These are phyloP conservation scores for Argyrosomus regius DNA, from an alignment of 2,797 vertebrate species.

Conservation along the genomic window DNA sequence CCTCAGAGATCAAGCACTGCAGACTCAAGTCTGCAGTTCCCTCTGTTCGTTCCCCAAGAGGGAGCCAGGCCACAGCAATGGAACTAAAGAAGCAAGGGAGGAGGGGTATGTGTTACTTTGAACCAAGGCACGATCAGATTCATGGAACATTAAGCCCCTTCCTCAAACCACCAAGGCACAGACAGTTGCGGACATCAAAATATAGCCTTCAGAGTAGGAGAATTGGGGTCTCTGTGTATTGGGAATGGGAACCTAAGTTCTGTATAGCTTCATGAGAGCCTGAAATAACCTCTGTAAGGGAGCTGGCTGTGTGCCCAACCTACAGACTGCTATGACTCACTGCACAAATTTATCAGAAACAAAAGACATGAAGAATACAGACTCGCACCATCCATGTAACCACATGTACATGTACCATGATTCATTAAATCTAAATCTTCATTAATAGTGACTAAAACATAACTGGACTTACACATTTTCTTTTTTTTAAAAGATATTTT, in stretches of 20 bases:
- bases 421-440: background rate
- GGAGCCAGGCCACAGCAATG: background rate
- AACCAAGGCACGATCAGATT: slow-evolving; percentile 59
- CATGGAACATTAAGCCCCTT: slow-evolving; percentile 45
- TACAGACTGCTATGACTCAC: slow-evolving; percentile 27
- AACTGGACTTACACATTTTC: too few relatives aligned
- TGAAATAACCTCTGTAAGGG: slow-evolving; percentile 52
- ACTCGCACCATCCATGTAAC: background rate
- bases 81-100: slow-evolving; percentile 8
- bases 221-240: slow-evolving; percentile 30
- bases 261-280: slow-evolving; percentile 37
- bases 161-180: slow-evolving; percentile 37
- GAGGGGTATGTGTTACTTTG: slow-evolving; percentile 34
- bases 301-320: slow-evolving; percentile 38
- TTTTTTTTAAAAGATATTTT: too few relatives aligned
- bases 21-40: background rate
- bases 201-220: slow-evolving; percentile 25
- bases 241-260: slow-evolving; percentile 34
- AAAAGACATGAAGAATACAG: slow-evolving; percentile 14
- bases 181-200: slow-evolving; percentile 57
- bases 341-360: slow-evolving; percentile 26
- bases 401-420: background rate
- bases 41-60: slow-evolving; percentile 7
- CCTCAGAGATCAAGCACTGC: slow-evolving; percentile 20
- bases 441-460: background rate